Evolutionary conservation across 2,888 invertebrate genomes (phyloP).

Genomic region (Polymixis lichenea): DNA sequence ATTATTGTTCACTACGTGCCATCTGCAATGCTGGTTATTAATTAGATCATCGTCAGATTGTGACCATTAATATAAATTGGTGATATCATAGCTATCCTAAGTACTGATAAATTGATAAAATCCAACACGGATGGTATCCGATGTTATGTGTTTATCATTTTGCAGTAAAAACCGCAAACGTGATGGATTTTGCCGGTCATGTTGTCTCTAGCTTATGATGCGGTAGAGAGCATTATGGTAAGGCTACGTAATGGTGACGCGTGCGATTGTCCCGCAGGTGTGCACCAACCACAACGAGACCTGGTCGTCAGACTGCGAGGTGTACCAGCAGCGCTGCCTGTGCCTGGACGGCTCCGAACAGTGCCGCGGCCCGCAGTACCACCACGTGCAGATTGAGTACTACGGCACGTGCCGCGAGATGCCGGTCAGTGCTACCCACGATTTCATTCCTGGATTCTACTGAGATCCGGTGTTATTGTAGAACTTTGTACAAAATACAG

Average conservation of each 20-base stretch:
- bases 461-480: neutral
- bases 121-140: neutral
- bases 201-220: neutral
- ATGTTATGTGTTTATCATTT: neutral
- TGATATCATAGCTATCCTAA: neutral
- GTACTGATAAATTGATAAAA: slow-evolving; percentile 6
- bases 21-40: neutral
- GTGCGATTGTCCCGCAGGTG: slow-evolving; percentile 87
- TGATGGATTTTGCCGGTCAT: slow-evolving; percentile 9
- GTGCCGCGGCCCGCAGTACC: slow-evolving; percentile 94
- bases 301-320: slow-evolving; percentile 98
- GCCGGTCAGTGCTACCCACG: slow-evolving; percentile 87
- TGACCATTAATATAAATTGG: neutral
- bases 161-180: neutral
- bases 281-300: slow-evolving; percentile 99
- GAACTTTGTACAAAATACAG: neutral
- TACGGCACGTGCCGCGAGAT: slow-evolving; percentile 96
- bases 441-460: neutral
- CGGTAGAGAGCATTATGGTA: neutral
- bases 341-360: slow-evolving; percentile 94
- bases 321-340: slow-evolving; percentile 97
- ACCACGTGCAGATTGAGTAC: slow-evolving; percentile 98
- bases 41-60: slow-evolving; percentile 11
- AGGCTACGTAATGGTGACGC: neutral
- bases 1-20: neutral